These are phyloP conservation scores for Musca vetustissima DNA, from an alignment of 1,140 invertebrate genomes.

Conservation along the genomic window DNA sequence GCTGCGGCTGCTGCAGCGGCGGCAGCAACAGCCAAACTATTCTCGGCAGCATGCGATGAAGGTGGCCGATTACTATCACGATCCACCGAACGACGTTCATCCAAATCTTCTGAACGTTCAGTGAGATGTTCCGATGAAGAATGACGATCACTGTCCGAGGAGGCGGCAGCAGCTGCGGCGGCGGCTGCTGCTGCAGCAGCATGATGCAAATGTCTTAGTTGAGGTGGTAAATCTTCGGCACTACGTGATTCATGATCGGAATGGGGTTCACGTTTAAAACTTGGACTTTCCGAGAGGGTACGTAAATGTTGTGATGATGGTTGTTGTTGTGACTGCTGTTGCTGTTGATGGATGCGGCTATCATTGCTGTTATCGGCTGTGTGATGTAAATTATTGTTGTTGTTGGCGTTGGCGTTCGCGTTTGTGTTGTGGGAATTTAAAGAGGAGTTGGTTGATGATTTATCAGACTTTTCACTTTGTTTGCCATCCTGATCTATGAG, in stretches of 20 bases:
- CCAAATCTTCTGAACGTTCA: constrained; percentile 39
- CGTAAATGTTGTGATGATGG: constrained; percentile 28
- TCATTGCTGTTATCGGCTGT: constrained; percentile 17
- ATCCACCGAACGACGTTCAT: constrained; percentile 16
- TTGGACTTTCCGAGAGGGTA: constrained; percentile 45
- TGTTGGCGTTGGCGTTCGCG: constrained; percentile 16
- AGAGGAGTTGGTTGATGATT: constrained; percentile 42
- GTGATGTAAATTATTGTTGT: constrained; percentile 23
- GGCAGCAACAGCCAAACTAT: constrained; percentile 32
- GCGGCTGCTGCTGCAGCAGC: constrained; percentile 31
- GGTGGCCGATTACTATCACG: constrained; percentile 54
- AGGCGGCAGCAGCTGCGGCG: constrained; percentile 34
- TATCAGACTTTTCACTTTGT: constrained; percentile 52
- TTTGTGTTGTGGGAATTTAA: constrained; percentile 27
- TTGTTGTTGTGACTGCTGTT: constrained; percentile 28
- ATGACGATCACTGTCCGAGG: constrained; percentile 3
- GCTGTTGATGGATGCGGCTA: constrained; percentile 20
- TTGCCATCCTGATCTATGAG: constrained; percentile 47
- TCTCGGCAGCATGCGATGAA: constrained; percentile 37
- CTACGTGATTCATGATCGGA: constrained; percentile 54
- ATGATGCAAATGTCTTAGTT: constrained; percentile 55
- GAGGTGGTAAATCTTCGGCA: constrained; percentile 32
- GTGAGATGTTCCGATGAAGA: constrained; percentile 34
- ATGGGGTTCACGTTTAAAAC: constrained; percentile 49
- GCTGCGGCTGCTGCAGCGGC: constrained; percentile 50